A percentile compares a stretch with the other conserved stretches of the same genome.
These are phyloP conservation scores for Rhopalosiphum padi DNA, from an alignment of 1,140 invertebrate species.

Conservation along the genomic window DNA sequence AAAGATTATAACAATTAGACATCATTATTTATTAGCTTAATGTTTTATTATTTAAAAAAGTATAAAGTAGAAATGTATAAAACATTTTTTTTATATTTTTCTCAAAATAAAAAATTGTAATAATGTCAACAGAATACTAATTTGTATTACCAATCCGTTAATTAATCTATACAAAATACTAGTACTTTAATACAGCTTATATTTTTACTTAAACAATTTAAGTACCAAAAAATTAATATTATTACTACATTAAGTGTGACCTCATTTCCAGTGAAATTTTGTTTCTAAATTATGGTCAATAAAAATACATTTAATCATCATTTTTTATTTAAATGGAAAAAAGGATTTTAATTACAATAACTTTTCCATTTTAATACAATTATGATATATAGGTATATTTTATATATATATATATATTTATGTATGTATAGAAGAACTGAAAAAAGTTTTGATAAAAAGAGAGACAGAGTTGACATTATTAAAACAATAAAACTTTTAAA, in stretches of 20 bases:
- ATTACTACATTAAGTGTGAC: neutral
- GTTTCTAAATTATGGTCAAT: neutral
- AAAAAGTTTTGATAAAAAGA: neutral
- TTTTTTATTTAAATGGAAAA: neutral
- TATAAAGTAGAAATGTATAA: too few relatives aligned
- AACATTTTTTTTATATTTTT: too few relatives aligned
- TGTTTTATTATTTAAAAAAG: too few relatives aligned
- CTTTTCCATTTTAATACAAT: neutral
- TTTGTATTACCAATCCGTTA: neutral
- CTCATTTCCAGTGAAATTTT: neutral
- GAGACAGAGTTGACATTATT: neutral
- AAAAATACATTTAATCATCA: neutral
- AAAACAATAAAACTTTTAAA: neutral
- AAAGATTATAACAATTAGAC: neutral
- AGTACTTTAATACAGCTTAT: neutral
- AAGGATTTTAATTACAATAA: neutral
- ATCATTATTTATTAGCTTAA: neutral
- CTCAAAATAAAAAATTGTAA: neutral
- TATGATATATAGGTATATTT: neutral
- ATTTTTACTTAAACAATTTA: neutral
- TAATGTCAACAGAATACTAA: neutral
- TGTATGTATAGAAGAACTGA: neutral
- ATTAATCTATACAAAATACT: neutral
- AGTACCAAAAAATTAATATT: neutral
- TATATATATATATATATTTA: neutral